These are phyloP conservation scores for Lypha dubia DNA, from an alignment of 2,888 invertebrate genomes.

Conservation along the genomic window DNA sequence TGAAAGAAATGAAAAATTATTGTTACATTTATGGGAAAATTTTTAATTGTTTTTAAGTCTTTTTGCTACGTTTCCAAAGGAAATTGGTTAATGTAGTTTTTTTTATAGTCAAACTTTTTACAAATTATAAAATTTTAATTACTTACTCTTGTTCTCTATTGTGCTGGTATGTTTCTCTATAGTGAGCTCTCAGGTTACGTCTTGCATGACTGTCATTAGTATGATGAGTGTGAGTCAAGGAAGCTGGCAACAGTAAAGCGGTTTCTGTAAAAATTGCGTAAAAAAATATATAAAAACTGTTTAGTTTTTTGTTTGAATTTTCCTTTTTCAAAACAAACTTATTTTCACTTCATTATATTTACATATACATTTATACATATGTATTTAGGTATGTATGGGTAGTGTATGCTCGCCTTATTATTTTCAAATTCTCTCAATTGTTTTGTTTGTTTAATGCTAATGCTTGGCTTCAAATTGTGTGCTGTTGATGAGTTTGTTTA, in stretches of 20 bases:
- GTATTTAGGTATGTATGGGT: too few relatives aligned
- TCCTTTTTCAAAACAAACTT: constrained; percentile 29
- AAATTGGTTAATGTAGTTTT: constrained; percentile 2
- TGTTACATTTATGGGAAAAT: constrained; percentile 7
- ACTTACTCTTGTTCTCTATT: constrained; percentile 83
- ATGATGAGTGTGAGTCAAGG: constrained; percentile 89
- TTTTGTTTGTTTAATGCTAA: not conserved
- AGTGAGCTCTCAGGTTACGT: constrained; percentile 56
- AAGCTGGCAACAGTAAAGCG: constrained; percentile 92
- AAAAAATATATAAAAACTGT: not conserved
- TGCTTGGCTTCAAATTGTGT: not conserved
- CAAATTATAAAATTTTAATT: constrained; percentile 45
- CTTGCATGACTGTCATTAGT: constrained; percentile 92
- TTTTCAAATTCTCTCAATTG: constrained; percentile 2
- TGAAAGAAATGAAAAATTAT: constrained; percentile 16
- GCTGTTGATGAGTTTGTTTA: constrained; percentile 35
- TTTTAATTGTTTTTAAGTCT: constrained; percentile 20
- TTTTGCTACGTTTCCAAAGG: not conserved
- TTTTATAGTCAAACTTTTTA: not conserved
- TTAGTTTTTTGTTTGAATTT: not conserved
- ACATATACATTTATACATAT: too few relatives aligned
- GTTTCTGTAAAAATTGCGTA: constrained; percentile 87
- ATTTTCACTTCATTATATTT: constrained; percentile 69
- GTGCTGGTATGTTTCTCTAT: constrained; percentile 83
- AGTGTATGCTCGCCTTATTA: not conserved